Evolutionary conservation across 37 sponge, comb jelly and placozoan species (phyloP), one percentile per base, ranked within the genome.

Genomic region (Halichondria panicea): DNA sequence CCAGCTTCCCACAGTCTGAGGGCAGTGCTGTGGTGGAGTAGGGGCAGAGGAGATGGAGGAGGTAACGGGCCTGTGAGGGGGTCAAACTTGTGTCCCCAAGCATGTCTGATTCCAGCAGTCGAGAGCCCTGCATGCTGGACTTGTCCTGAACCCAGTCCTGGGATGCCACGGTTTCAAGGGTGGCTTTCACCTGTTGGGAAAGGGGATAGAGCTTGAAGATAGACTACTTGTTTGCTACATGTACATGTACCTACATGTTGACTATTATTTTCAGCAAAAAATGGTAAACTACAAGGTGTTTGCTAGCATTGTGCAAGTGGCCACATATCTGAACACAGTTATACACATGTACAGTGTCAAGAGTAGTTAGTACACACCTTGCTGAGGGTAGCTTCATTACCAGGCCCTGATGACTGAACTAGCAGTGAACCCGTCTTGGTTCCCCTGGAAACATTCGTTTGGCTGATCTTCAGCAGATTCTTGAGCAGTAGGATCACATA

Each of bases 101-200:
- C 40, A 52, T 72, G 41, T 92, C 93, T 36, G 54, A 68, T 3
- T 89, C 87, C 36, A 88, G 76, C 41, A 94, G 79, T 55, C 75
- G 81, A 3, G 41, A 66, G 41, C 41, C 37, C 42, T 80, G 69
- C 62, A 77, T 81, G 30, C 31, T 58, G 39, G 90, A 94, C 77
- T 85, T 81, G 77, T 94, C 90, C 39, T 84, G 78, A 62, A 94
- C 79, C 94, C 94, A 94, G 35, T 41, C 41, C 81, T 94, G 94
- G 12, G 83, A 53, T 11, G 89, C 89, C 36, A 89, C 57, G 27
- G 79, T 43, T 71, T 94, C 90, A 58, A 84, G 70, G 21, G 88
- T 71, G 9, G 37, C 53, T 18, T 77, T 8, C 12, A 81, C 15
- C 76, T 81, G 34, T 15, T 35, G 6, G 12, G 4, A 64, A 8